phyloP scores from a whole-genome alignment of 2,888 invertebrate species.

The Cyclophora punctaria region DNA sequence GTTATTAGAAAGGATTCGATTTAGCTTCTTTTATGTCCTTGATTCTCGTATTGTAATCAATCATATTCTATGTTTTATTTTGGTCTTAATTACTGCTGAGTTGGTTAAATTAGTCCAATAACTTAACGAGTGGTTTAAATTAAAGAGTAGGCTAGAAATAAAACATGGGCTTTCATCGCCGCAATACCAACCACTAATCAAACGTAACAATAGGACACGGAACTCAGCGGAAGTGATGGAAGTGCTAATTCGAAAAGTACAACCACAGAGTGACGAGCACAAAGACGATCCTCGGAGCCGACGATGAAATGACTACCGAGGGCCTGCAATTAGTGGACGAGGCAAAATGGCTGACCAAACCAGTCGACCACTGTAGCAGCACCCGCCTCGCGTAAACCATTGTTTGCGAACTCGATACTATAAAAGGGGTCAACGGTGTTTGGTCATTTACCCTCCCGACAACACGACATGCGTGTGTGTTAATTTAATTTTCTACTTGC shows the following conservation, averaged over 20 bases:
- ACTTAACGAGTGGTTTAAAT: not conserved
- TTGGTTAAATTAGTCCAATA: too few species aligned
- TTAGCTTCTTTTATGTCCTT: constrained; percentile 24
- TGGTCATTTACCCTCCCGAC: constrained; percentile 48
- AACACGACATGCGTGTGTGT: constrained; percentile 63
- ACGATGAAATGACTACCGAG: constrained; percentile 63
- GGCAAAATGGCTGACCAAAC: constrained; percentile 67
- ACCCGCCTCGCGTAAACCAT: constrained; percentile 10
- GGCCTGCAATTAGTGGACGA: constrained; percentile 62
- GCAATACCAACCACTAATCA: constrained; percentile 42
- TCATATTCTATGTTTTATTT: too few species aligned
- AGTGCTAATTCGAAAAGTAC: constrained; percentile 73
- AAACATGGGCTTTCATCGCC: constrained; percentile 15
- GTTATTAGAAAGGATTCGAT: constrained; percentile 24
- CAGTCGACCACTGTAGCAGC: constrained; percentile 26
- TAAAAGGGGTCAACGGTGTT: constrained; percentile 24
- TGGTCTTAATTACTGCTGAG: too few species aligned
- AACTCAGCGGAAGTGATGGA: constrained; percentile 56
- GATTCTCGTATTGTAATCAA: not conserved
- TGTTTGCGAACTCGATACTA: not conserved
- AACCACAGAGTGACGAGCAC: constrained; percentile 63
- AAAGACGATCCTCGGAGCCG: constrained; percentile 53
- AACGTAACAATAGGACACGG: constrained; percentile 50
- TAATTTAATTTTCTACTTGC: constrained; percentile 72
- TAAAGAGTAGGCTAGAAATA: constrained; percentile 5